Base-by-base conservation (phyloP, 1,140 invertebrate species). In the Eriocheir sinensis region DNA sequence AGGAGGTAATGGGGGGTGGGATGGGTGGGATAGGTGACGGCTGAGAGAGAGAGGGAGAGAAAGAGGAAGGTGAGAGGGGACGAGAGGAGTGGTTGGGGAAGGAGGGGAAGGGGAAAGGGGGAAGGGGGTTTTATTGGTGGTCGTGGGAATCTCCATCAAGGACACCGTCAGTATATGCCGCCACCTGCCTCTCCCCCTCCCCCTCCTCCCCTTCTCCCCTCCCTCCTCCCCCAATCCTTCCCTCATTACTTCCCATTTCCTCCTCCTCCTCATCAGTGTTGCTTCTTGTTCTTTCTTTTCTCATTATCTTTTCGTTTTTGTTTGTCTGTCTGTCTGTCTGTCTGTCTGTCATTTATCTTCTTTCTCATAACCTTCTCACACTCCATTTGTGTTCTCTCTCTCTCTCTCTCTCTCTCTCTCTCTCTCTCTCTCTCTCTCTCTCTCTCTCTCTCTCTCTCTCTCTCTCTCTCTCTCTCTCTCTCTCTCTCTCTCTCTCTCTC, bases 381-480 rank as follows among this genome's bases (percentile, higher is more conserved):
- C 60, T n/a, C 60, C 60, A 12, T n/a, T n/a, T n/a, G 12, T 72
- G 15, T n/a, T 72, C 60, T 72, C 60, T 72, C 60, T 72, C 60
- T 72, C 60, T 72, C 60, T 72, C 60, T 72, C 60, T 72, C 60
- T 72, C 60, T 72, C 60, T 72, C 60, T 72, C 60, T 72, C 3
- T 83, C 81, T 83, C 81, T 83, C 81, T 83, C 81, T 83, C 81
- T 83, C 81, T 83, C 81, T 83, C 81, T 83, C 81, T 83, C 81
- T 83, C 81, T 83, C 81, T 83, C 81, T 83, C 81, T 83, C 81
- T 83, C 81, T 83, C 81, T 83, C 81, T 83, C 81, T 83, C 81
- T 83, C 81, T 83, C 81, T 83, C 81, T 83, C 81, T 83, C 81
- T 34, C 36, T 83, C 36, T 38, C 30, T 83, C 81, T 83, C 30